Conservation (phyloP, 1,140 invertebrate genomes). For the Philopotamus ludificatus region DNA sequence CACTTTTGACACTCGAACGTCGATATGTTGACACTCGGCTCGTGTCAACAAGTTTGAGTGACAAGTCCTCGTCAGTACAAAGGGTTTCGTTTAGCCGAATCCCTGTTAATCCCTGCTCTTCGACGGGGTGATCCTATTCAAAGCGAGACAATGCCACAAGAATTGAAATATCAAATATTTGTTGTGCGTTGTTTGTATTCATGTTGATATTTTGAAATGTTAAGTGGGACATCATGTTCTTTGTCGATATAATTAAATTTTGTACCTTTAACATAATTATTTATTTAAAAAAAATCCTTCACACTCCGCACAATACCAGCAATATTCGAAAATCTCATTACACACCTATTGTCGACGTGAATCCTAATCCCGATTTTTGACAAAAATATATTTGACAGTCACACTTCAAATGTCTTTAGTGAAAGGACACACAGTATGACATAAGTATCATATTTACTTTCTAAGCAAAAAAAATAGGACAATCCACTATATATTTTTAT, state of each 20-base stretch:
- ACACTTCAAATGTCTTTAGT: background rate
- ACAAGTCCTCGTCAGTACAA: background rate
- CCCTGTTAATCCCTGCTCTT: conserved; percentile 5
- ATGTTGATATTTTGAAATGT: too few species aligned
- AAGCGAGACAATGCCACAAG: background rate
- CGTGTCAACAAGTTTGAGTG: conserved; percentile 21
- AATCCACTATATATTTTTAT: too few species aligned
- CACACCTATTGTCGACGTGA: background rate
- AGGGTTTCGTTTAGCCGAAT: background rate
- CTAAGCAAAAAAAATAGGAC: too few species aligned
- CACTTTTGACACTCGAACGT: background rate
- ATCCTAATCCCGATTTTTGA: background rate
- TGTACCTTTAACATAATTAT: too few species aligned
- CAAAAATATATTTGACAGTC: background rate
- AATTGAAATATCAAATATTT: conserved; percentile 28
- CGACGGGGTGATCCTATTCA: background rate
- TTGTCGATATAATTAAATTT: too few species aligned
- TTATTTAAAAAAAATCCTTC: too few species aligned
- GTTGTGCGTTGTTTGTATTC: too few species aligned
- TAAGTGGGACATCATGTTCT: too few species aligned
- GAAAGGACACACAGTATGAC: too few species aligned
- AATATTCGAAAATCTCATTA: background rate
- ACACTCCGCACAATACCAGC: too few species aligned
- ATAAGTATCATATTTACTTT: too few species aligned
- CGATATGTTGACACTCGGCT: conserved; percentile 21